A percentile compares a stretch with the other conserved stretches of the same genome.
Evolutionary conservation across 2,888 invertebrate species (phyloP).

Genomic region (Parnassius smintheus): DNA sequence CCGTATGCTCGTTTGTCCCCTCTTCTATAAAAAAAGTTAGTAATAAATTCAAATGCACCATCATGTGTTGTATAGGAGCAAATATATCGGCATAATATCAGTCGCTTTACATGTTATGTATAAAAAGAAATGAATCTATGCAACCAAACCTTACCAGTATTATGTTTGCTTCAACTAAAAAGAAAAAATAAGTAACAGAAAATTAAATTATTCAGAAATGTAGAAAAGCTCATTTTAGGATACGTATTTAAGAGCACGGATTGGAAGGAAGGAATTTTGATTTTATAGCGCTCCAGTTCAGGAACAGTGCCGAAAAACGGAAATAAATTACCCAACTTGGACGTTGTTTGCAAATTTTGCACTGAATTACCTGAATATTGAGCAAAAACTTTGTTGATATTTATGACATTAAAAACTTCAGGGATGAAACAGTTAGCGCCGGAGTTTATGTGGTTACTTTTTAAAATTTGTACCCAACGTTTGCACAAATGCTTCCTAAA

Average conservation of each 20-base stretch:
- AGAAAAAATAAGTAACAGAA: too few species aligned
- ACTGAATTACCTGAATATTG: not conserved
- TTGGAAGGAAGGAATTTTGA: not conserved
- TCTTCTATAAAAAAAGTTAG: too few species aligned
- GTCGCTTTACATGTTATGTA: too few species aligned
- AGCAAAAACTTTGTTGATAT: not conserved
- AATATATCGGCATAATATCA: too few species aligned
- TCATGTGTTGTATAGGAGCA: too few species aligned
- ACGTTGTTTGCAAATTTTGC: not conserved
- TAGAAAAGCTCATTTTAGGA: not conserved
- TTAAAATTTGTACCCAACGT: not conserved
- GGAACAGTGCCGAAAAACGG: not conserved
- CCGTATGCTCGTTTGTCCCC: too few species aligned
- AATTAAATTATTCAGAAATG: too few species aligned
- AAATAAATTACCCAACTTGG: not conserved
- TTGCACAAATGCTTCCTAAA: too few species aligned
- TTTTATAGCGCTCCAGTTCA: not conserved
- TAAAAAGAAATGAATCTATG: too few species aligned
- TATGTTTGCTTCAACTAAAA: too few species aligned
- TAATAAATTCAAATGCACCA: too few species aligned
- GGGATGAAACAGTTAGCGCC: not conserved
- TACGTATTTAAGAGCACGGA: not conserved
- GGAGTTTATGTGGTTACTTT: not conserved
- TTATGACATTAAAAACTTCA: conserved; percentile 1
- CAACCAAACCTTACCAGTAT: too few species aligned